A percentile compares a stretch with the other conserved stretches of the same genome.
phyloP scores from a whole-genome alignment of 2,797 vertebrate species.

The Labroides dimidiatus region DNA sequence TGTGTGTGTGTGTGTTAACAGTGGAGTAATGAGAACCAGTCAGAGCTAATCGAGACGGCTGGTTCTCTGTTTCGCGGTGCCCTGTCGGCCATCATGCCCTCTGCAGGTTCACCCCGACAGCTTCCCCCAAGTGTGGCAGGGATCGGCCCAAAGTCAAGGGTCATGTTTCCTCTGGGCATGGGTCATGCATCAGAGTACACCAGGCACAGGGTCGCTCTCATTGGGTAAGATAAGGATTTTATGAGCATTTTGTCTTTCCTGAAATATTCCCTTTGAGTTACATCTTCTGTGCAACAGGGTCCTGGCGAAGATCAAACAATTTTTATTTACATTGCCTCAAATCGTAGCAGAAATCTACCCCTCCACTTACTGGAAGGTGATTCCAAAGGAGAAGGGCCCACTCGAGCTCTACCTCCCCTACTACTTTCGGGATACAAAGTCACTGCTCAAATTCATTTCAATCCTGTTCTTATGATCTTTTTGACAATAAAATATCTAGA shows the following conservation, averaged over 20 bases:
- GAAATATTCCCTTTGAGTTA: neutral
- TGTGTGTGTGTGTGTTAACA: constrained; percentile 62
- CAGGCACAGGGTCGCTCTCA: constrained; percentile 91
- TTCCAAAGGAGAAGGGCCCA: too few relatives aligned
- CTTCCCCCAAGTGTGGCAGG: constrained; percentile 93
- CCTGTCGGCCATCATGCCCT: constrained; percentile 88
- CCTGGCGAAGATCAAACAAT: too few relatives aligned
- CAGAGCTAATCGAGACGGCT: constrained; percentile 90
- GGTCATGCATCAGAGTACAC: constrained; percentile 95
- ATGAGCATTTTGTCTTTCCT: neutral
- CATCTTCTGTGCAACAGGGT: neutral
- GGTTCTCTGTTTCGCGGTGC: constrained; percentile 87
- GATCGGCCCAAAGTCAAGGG: constrained; percentile 89
- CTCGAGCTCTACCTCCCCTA: too few relatives aligned
- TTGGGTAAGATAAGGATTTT: constrained; percentile 88
- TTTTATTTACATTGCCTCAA: too few relatives aligned
- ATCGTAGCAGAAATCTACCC: too few relatives aligned
- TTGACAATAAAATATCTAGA: too few relatives aligned
- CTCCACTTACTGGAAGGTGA: too few relatives aligned
- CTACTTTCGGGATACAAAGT: too few relatives aligned
- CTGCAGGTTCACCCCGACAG: constrained; percentile 90
- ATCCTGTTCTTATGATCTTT: too few relatives aligned
- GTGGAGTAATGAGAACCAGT: constrained; percentile 96
- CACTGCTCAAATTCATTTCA: too few relatives aligned
- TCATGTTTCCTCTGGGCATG: constrained; percentile 93